Percentiles rank a stretch among this genome's conserved stretches.
Conservation (phyloP, 2,888 invertebrate genomes). For the Pomacea canaliculata region DNA sequence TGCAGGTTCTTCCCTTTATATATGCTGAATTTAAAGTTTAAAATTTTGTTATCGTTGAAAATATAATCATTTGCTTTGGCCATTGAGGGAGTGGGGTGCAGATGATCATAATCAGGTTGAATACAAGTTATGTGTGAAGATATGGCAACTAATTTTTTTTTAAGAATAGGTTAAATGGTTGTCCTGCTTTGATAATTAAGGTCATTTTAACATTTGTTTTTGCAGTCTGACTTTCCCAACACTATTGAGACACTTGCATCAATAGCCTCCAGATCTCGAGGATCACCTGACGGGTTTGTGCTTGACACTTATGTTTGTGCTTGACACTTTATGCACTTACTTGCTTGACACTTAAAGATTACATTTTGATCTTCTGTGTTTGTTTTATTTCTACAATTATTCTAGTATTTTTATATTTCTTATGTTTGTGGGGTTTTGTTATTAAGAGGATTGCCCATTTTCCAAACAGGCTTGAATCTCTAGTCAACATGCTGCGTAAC, state of each 20-base stretch:
- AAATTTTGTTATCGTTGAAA: too few species aligned
- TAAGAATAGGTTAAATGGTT: too few species aligned
- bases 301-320: neutral
- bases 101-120: too few species aligned
- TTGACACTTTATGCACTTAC: too few species aligned
- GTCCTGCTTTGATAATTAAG: too few species aligned
- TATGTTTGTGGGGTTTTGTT: neutral
- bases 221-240: slow-evolving; percentile 82
- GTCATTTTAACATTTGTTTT: neutral
- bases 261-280: slow-evolving; percentile 79
- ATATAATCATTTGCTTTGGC: too few species aligned
- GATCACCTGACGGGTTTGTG: slow-evolving; percentile 83
- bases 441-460: neutral
- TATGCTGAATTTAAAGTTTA: too few species aligned
- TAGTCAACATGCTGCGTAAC: slow-evolving; percentile 18
- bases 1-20: too few species aligned
- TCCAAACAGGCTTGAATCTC: slow-evolving; percentile 59
- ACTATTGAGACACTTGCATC: slow-evolving; percentile 87
- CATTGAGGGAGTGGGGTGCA: too few species aligned
- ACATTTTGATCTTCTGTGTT: neutral
- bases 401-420: neutral
- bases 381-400: neutral
- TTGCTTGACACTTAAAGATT: neutral
- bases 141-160: too few species aligned
- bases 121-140: too few species aligned